A percentile compares a stretch with the other conserved stretches of the same genome.
Evolutionary conservation across 2,888 invertebrate genomes (phyloP).

Genomic region (Cremastobaeus sp.): DNA sequence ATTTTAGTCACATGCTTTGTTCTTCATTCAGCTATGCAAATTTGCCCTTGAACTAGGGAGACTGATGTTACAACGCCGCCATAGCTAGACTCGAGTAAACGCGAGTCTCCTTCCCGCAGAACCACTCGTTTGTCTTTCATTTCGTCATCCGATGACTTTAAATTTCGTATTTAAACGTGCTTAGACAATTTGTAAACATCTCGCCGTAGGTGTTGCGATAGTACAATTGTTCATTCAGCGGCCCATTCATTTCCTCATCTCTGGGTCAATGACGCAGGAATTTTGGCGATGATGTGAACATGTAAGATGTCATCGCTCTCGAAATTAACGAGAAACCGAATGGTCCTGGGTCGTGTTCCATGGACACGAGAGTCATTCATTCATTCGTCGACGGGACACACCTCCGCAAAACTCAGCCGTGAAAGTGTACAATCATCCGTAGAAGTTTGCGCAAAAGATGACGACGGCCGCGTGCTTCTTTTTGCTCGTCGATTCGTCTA

Average conservation of each 20-base stretch:
- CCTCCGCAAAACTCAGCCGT: constrained; percentile 61
- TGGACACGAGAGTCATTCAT: constrained; percentile 62
- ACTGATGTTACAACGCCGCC: too few species aligned
- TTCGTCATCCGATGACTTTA: too few species aligned
- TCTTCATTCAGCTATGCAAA: too few species aligned
- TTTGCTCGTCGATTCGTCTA: constrained; percentile 36
- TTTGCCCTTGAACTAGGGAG: too few species aligned
- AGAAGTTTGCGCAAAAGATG: constrained; percentile 39
- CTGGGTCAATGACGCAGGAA: constrained; percentile 65
- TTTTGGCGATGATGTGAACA: constrained; percentile 60
- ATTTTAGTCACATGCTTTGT: too few species aligned
- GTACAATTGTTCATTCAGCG: constrained; percentile 65
- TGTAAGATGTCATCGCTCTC: constrained; percentile 64
- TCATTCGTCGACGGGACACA: constrained; percentile 64
- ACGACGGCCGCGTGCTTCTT: constrained; percentile 38
- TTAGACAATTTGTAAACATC: constrained; percentile 75
- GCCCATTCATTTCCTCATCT: constrained; percentile 66
- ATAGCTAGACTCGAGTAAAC: too few species aligned
- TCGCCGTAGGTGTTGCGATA: constrained; percentile 67
- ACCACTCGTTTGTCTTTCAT: too few species aligned
- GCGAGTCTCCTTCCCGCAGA: too few species aligned
- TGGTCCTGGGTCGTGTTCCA: constrained; percentile 48
- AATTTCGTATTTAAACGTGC: constrained; percentile 57
- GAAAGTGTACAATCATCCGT: constrained; percentile 54
- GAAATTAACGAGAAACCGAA: constrained; percentile 65